A percentile compares a stretch with the other conserved stretches of the same genome.
Evolutionary conservation across 2,888 invertebrate genomes (phyloP).

Genomic region (Omphaloscelis lunosa): DNA sequence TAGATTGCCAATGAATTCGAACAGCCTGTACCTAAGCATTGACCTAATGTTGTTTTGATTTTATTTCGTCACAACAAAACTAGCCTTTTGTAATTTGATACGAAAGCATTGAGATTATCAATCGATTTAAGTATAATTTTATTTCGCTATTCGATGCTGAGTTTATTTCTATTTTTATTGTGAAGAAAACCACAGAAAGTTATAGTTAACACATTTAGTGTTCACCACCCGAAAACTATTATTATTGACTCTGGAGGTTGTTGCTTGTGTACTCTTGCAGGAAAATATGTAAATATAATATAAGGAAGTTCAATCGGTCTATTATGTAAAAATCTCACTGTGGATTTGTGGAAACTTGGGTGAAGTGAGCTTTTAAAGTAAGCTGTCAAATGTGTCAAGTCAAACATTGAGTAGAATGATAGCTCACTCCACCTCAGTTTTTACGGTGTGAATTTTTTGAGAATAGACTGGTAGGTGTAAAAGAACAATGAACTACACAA

Average conservation of each 20-base stretch:
- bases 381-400: not conserved
- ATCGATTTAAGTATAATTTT: slow-evolving; percentile 33
- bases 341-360: not conserved
- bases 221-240: slow-evolving; percentile 53
- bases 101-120: slow-evolving; percentile 33
- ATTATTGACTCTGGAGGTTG: slow-evolving; percentile 42
- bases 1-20: not conserved
- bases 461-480: not conserved
- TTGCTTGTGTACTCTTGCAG: not conserved
- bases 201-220: slow-evolving; percentile 48
- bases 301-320: not conserved
- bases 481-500: not conserved
- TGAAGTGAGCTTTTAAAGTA: not conserved
- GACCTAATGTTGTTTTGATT: slow-evolving; percentile 9
- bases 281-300: not conserved
- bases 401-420: not conserved
- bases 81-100: slow-evolving; percentile 8
- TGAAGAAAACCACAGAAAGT: slow-evolving; percentile 50
- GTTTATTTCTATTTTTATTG: slow-evolving; percentile 21
- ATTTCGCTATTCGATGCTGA: slow-evolving; percentile 43
- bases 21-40: not conserved
- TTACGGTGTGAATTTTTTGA: not conserved
- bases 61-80: slow-evolving; percentile 5
- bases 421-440: not conserved
- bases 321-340: not conserved